Evolutionary conservation across 2,888 invertebrate species (phyloP).

Genomic region (Esperia sulphurella): DNA sequence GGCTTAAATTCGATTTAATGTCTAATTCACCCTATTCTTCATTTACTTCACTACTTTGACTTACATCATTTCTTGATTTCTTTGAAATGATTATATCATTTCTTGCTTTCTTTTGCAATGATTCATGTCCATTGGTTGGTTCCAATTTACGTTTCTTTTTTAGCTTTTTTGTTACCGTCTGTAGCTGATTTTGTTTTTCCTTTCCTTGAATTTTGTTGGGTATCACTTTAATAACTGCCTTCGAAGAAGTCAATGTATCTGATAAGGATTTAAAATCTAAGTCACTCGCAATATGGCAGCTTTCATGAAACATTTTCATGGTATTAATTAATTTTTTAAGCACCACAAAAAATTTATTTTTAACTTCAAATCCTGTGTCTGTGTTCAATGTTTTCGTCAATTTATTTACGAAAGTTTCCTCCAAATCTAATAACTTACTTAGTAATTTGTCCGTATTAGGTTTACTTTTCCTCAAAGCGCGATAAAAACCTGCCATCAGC

Average conservation of each 20-base stretch:
- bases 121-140: constrained; percentile 47
- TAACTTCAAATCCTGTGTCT: constrained; percentile 58
- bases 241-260: constrained; percentile 42
- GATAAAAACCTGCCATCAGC: constrained; percentile 82
- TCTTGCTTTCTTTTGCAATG: constrained; percentile 44
- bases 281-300: constrained; percentile 45
- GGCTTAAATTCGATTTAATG: no score
- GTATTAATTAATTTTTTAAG: constrained; percentile 75
- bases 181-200: constrained; percentile 26
- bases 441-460: constrained; percentile 44
- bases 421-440: constrained; percentile 56
- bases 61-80: no score
- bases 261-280: constrained; percentile 49
- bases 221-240: constrained; percentile 39
- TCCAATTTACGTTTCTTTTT: constrained; percentile 56
- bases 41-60: constrained; percentile 23
- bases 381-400: constrained; percentile 54
- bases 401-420: constrained; percentile 64
- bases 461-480: constrained; percentile 74
- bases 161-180: constrained; percentile 31
- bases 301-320: constrained; percentile 69
- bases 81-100: no score
- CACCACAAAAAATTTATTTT: constrained; percentile 78
- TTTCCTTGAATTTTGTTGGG: constrained; percentile 22
- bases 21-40: no score